Evolutionary conservation across 2,888 invertebrate genomes (phyloP).

Genomic region (Agrilus cyanescens): DNA sequence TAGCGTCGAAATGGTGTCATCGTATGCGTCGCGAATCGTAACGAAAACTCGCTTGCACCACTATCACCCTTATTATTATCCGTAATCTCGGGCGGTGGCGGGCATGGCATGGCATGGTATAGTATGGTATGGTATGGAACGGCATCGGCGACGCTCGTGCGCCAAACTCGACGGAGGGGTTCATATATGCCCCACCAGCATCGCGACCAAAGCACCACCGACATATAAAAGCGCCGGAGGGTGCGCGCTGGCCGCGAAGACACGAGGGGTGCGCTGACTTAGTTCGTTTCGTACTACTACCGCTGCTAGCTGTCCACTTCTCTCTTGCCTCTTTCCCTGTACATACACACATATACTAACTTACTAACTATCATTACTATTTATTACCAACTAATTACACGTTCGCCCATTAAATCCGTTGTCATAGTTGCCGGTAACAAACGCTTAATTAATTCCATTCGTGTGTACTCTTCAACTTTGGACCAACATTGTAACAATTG

Average conservation of each 20-base stretch:
- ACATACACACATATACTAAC: too few relatives aligned
- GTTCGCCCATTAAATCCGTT: too few relatives aligned
- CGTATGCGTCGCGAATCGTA: too few relatives aligned
- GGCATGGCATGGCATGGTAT: conserved; percentile 22
- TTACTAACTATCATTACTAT: too few relatives aligned
- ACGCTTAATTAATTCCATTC: too few relatives aligned
- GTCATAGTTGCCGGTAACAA: too few relatives aligned
- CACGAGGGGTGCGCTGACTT: conserved; percentile 43
- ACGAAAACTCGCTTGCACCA: too few relatives aligned
- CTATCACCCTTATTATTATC: too few relatives aligned
- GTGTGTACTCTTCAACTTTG: too few relatives aligned
- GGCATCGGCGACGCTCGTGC: conserved; percentile 14
- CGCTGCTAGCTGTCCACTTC: conserved; percentile 33
- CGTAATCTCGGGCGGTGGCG: conserved; percentile 5
- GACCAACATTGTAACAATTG: too few relatives aligned
- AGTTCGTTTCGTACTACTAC: conserved; percentile 30
- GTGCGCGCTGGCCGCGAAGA: conserved; percentile 39
- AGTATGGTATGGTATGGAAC: conserved; percentile 17
- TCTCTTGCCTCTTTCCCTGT: conserved; percentile 25
- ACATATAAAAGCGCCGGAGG: conserved; percentile 40
- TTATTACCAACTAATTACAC: too few relatives aligned
- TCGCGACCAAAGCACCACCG: conserved; percentile 16
- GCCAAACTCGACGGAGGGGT: conserved; percentile 13
- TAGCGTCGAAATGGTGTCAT: too few relatives aligned
- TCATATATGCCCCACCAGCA: conserved; percentile 19